Conservation (phyloP, 2,888 invertebrate species). For the Lypha dubia region DNA sequence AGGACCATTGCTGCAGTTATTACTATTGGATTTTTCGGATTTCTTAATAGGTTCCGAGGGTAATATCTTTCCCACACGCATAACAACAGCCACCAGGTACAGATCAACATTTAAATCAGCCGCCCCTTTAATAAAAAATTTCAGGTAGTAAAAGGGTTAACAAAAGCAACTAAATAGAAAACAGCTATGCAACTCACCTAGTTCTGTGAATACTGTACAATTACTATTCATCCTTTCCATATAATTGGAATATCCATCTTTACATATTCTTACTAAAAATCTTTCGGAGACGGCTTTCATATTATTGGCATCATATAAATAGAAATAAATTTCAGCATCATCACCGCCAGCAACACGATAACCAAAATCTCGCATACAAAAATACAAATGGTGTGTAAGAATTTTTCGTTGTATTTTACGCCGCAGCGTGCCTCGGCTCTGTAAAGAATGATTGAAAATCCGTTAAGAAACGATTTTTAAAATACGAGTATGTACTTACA, state of each 20-base stretch:
- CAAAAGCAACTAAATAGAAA: background rate
- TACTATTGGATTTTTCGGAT: constrained; percentile 79
- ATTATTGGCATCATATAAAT: constrained; percentile 89
- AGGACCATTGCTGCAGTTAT: constrained; percentile 71
- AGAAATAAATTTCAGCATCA: constrained; percentile 94
- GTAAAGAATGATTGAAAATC: constrained; percentile 66
- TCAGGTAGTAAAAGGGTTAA: background rate
- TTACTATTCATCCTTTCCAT: constrained; percentile 94
- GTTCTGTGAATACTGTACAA: constrained; percentile 93
- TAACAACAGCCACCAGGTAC: constrained; percentile 94
- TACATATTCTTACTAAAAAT: constrained; percentile 93
- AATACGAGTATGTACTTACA: constrained; percentile 84
- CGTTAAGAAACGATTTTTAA: background rate
- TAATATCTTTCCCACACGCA: constrained; percentile 94
- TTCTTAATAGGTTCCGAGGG: constrained; percentile 83
- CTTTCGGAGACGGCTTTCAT: constrained; percentile 93
- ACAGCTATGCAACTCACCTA: constrained; percentile 83
- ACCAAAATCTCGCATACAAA: constrained; percentile 94
- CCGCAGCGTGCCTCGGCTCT: constrained; percentile 83
- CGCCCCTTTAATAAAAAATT: constrained; percentile 85
- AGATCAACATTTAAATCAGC: constrained; percentile 93
- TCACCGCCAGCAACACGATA: constrained; percentile 94
- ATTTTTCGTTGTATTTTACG: constrained; percentile 81
- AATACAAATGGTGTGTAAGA: constrained; percentile 91
- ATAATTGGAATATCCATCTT: constrained; percentile 95